Base-by-base conservation (phyloP, 2,888 invertebrate genomes). In the Xanthorhoe spadicearia region DNA sequence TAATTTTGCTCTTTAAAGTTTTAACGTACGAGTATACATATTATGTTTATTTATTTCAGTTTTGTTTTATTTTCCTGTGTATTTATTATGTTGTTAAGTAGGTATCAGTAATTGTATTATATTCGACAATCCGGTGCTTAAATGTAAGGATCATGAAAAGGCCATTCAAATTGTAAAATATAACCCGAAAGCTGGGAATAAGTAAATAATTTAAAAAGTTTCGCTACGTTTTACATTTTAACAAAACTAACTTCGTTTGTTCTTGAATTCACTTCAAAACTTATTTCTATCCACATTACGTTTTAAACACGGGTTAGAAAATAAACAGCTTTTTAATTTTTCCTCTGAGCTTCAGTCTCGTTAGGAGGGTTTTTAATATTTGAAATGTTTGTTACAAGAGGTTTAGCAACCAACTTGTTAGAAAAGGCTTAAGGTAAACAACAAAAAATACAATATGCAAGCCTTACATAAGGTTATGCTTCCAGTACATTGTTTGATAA, bases 361-460 rank as follows among this genome's bases (percentile, higher is more conserved):
- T 68, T 68, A 59, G 9, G 46, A 64, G 64, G 53, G 60, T 50
- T 62, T 69, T 65, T 68, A 66, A 68, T 63, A 63, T 46, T 57
- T 59, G 49, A 62, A 55, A 69, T 68, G 68, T 70, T 68, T 28
- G 23, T 66, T 32, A 58, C 62, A 63, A 71, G 66, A 52, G 58
- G 61, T 57, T 70, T 19, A 38, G 63, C 28, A 60, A 52, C 13
- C n/a, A n/a, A 52, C 15, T 54, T 58, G 28, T 46, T 32, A 3
- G 46, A 15, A 6, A 15, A 46, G n/a, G 4, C 15, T 46, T 46
- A 38, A 32, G 2, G 32, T 43, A n/a, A 13, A 10, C 43, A 13
- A 43, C 10, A 43, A 43, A 43, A 5, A 43, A 13, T 10, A 43
- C 32, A 32, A 32, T 32, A 32, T 32, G 7, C 6, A 32, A 32